Conservation (phyloP, 2,797 vertebrate species). For the Darevskia mixta region DNA sequence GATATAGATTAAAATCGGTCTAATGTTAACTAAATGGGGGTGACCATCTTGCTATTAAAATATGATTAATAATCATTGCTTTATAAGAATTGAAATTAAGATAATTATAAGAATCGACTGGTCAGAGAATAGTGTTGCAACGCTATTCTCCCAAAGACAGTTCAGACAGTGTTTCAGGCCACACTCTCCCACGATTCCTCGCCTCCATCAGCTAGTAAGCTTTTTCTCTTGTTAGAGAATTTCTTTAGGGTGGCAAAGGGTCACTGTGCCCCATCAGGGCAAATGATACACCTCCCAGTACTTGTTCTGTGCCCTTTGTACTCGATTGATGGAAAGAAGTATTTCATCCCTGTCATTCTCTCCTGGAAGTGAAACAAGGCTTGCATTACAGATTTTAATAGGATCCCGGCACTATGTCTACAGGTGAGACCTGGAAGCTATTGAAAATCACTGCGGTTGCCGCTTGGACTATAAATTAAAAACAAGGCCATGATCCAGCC, state of each 20-base stretch:
- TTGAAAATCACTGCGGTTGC: not conserved
- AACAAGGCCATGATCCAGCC: not conserved
- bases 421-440: not conserved
- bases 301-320: slow-evolving; percentile 20
- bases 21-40: no score
- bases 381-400: slow-evolving; percentile 15
- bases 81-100: no score
- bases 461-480: slow-evolving; percentile 6
- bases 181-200: not conserved
- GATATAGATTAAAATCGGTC: no score
- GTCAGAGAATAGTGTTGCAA: no score
- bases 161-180: not conserved
- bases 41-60: no score
- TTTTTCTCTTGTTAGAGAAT: slow-evolving; percentile 23
- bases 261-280: not conserved
- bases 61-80: no score
- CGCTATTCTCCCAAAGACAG: not conserved
- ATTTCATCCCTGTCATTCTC: slow-evolving; percentile 14
- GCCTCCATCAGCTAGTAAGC: slow-evolving; percentile 17
- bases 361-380: not conserved
- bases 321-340: slow-evolving; percentile 5
- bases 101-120: no score
- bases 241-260: not conserved
- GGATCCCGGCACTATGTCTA: not conserved
- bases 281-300: not conserved